A percentile compares a stretch with the other conserved stretches of the same genome.
These are phyloP conservation scores for Ctenicera cuprea DNA, from an alignment of 2,888 invertebrate species.

Conservation along the genomic window DNA sequence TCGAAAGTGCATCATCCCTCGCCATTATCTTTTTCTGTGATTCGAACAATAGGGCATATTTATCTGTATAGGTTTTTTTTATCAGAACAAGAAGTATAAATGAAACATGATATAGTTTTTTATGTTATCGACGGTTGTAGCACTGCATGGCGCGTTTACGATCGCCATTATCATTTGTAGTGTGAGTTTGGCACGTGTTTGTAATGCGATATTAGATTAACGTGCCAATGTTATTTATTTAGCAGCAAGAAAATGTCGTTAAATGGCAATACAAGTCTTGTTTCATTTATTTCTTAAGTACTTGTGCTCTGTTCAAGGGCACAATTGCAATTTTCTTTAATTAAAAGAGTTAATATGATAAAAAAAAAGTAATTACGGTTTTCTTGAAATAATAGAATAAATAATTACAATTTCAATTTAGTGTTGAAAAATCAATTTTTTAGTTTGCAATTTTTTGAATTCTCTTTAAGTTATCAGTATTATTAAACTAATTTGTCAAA, in stretches of 20 bases:
- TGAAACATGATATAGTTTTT: conserved; percentile 55
- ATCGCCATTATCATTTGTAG: conserved; percentile 56
- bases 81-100: conserved; percentile 46
- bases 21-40: conserved; percentile 1
- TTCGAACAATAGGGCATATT: conserved; percentile 33
- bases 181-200: conserved; percentile 59
- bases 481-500: too few species aligned
- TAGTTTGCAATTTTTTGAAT: too few species aligned
- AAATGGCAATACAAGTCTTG: conserved; percentile 10
- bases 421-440: too few species aligned
- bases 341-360: too few species aligned
- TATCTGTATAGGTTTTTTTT: conserved; percentile 41
- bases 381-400: too few species aligned
- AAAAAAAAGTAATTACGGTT: too few species aligned
- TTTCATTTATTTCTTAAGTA: not conserved
- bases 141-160: conserved; percentile 49
- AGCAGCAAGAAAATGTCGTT: not conserved
- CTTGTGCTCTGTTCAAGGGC: too few species aligned
- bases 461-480: too few species aligned
- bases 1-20: not conserved
- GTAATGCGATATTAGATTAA: conserved; percentile 54
- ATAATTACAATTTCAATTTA: too few species aligned
- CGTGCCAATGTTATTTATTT: conserved; percentile 9
- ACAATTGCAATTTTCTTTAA: too few species aligned
- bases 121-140: conserved; percentile 37